Evolutionary conservation across 1,140 invertebrate species (phyloP).

Genomic region (Trichonephila clavipes): DNA sequence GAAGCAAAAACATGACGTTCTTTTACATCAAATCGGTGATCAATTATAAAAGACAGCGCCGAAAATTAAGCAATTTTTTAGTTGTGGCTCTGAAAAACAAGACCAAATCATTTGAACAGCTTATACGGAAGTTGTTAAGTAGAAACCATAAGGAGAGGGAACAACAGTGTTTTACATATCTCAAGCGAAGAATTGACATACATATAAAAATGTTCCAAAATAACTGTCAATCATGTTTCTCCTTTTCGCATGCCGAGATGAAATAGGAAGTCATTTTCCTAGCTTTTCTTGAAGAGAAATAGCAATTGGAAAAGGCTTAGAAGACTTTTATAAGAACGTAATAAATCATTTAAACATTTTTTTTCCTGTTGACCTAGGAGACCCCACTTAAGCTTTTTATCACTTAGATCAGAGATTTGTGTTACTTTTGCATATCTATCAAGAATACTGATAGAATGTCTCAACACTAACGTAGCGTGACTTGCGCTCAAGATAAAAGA

Average conservation of each 20-base stretch:
- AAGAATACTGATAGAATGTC: too few relatives aligned
- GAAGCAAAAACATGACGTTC: not conserved
- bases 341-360: not conserved
- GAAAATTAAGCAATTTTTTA: not conserved
- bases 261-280: not conserved
- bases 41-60: not conserved
- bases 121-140: not conserved
- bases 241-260: not conserved
- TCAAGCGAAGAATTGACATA: not conserved
- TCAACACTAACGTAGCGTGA: too few relatives aligned
- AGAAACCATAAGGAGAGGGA: not conserved
- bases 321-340: not conserved
- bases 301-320: not conserved
- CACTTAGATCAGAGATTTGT: too few relatives aligned
- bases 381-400: too few relatives aligned
- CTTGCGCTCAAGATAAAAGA: too few relatives aligned
- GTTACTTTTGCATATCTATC: too few relatives aligned
- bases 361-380: not conserved
- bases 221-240: not conserved
- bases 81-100: not conserved
- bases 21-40: not conserved
- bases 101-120: not conserved
- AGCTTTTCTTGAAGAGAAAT: not conserved
- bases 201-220: not conserved
- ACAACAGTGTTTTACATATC: not conserved